Evolutionary conservation across 2,797 vertebrate genomes (phyloP).

Genomic region (Lemur catta): DNA sequence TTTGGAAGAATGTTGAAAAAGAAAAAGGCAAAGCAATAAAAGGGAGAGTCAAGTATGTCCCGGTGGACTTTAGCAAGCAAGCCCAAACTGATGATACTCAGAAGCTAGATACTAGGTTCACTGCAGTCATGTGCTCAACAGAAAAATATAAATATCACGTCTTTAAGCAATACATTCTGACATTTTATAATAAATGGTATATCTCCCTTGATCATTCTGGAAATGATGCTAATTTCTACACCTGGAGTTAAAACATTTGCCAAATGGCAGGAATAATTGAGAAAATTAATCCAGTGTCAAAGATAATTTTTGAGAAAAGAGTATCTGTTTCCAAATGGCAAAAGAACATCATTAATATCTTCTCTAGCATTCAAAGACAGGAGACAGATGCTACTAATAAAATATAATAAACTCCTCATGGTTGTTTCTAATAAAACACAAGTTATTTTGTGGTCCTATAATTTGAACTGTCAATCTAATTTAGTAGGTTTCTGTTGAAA

Average conservation of each 20-base stretch:
- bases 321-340: conserved; percentile 44
- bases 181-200: background rate
- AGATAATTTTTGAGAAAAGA: conserved; percentile 38
- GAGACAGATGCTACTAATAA: conserved; percentile 64
- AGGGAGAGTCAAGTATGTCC: background rate
- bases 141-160: background rate
- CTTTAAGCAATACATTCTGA: background rate
- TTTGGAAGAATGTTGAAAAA: background rate
- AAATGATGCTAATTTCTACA: conserved; percentile 2
- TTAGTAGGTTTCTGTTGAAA: conserved; percentile 43
- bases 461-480: conserved; percentile 46
- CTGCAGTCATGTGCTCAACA: background rate
- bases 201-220: background rate
- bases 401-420: conserved; percentile 21
- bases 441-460: conserved; percentile 19
- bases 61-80: background rate
- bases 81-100: background rate
- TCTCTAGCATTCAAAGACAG: conserved; percentile 28
- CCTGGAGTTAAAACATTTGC: conserved; percentile 31
- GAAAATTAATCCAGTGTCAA: conserved; percentile 26
- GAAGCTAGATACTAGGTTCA: background rate
- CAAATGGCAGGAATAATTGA: background rate
- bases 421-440: conserved; percentile 40
- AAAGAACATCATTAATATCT: conserved; percentile 52
- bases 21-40: background rate